phyloP scores from a whole-genome alignment of 2,797 vertebrate genomes.

The Hephaestus fuliginosus region DNA sequence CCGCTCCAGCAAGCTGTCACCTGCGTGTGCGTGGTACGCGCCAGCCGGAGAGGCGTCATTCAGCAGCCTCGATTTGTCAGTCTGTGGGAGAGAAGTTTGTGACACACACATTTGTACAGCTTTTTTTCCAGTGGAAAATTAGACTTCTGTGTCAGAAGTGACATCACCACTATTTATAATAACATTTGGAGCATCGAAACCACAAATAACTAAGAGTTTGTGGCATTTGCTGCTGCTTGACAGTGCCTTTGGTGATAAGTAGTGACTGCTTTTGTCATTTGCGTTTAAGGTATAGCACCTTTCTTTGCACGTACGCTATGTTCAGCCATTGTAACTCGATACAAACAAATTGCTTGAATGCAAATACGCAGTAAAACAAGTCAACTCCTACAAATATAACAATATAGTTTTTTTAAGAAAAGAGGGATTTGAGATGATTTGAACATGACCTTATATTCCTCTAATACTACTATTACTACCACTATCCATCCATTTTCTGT shows the following conservation, averaged over 20 bases:
- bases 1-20: conserved; percentile 12
- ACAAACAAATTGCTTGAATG: background rate
- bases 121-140: conserved; percentile 36
- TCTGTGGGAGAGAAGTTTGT: conserved; percentile 47
- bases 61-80: conserved; percentile 38
- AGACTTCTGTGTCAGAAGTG: conserved; percentile 22
- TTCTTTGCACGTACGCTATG: background rate
- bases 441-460: background rate
- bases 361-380: background rate
- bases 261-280: conserved; percentile 1
- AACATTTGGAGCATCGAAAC: background rate
- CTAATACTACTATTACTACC: too few species aligned
- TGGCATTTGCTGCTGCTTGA: background rate
- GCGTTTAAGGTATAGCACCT: background rate
- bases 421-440: too few species aligned
- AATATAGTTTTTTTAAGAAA: background rate
- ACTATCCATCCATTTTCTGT: too few species aligned
- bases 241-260: background rate
- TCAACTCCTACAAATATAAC: background rate
- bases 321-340: background rate
- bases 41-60: conserved; percentile 53
- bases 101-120: conserved; percentile 32
- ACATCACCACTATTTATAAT: background rate
- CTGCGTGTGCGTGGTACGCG: conserved; percentile 6
- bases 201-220: background rate